A percentile compares a stretch with the other conserved stretches of the same genome.
phyloP scores from a whole-genome alignment of 2,113 vertebrate species.

The Asarcornis scutulata region DNA sequence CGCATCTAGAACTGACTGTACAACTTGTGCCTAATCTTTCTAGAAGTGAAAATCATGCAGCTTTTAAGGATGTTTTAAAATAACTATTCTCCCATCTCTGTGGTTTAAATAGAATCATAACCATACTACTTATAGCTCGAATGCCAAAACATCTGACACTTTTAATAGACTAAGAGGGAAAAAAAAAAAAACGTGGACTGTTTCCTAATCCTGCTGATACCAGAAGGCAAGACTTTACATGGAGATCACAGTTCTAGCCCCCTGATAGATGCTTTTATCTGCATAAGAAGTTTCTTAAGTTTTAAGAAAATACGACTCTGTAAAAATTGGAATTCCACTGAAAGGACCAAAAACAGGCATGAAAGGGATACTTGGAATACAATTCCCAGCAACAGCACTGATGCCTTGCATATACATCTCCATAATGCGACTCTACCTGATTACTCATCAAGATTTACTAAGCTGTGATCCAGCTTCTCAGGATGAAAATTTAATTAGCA shows the following conservation, averaged over 20 bases:
- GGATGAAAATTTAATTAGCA: neutral
- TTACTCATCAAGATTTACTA: neutral
- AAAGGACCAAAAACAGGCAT: neutral
- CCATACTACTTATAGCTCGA: constrained; percentile 47
- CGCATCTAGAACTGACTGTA: neutral
- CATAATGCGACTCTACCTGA: neutral
- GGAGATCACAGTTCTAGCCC: neutral
- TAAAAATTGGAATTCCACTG: neutral
- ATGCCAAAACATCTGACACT: constrained; percentile 59
- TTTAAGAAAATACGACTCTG: neutral
- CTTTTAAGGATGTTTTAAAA: constrained; percentile 56
- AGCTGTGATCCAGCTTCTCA: neutral
- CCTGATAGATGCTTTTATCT: neutral
- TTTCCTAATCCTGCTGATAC: neutral
- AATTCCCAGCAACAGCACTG: neutral
- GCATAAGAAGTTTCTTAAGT: neutral
- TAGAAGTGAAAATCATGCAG: constrained; percentile 39
- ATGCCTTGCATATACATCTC: neutral
- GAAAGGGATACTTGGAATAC: neutral
- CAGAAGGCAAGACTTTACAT: neutral
- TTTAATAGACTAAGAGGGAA: constrained; percentile 40
- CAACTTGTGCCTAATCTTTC: neutral
- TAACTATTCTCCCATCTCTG: constrained; percentile 43
- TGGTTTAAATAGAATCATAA: constrained; percentile 58
- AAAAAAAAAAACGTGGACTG: constrained; percentile 35